A percentile compares a stretch with the other conserved stretches of the same genome.
These are phyloP conservation scores for Meteorus colon DNA, from an alignment of 2,888 invertebrate genomes.

Conservation along the genomic window DNA sequence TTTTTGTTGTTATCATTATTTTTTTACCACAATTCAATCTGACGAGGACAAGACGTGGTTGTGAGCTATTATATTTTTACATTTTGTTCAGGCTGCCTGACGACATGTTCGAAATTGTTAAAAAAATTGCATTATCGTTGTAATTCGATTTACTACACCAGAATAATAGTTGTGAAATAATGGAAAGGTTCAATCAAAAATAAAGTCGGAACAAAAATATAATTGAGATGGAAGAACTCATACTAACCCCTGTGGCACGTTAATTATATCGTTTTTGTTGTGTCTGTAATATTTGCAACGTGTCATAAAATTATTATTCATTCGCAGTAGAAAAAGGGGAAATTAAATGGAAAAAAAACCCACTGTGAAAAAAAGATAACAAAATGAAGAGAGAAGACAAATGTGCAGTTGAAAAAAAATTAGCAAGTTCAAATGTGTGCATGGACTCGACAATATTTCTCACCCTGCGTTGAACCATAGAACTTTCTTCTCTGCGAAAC, in stretches of 20 bases:
- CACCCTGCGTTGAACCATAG: conserved; percentile 16
- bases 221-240: too few species aligned
- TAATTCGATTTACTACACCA: conserved; percentile 50
- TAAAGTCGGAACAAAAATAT: too few species aligned
- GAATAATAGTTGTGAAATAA: conserved; percentile 45
- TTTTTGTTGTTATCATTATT: conserved; percentile 24
- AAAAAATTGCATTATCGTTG: conserved; percentile 52
- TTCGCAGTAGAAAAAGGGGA: background rate
- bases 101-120: conserved; percentile 51
- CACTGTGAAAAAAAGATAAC: background rate
- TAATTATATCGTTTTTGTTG: background rate
- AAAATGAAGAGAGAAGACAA: conserved; percentile 19
- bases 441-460: conserved; percentile 37
- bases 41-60: conserved; percentile 44
- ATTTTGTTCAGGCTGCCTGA: conserved; percentile 35
- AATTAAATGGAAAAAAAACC: background rate
- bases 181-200: conserved; percentile 30
- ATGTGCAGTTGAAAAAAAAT: conserved; percentile 35
- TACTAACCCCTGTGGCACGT: too few species aligned
- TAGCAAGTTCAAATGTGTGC: conserved; percentile 38
- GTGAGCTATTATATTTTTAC: conserved; percentile 52
- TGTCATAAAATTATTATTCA: conserved; percentile 13
- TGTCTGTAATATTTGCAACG: background rate
- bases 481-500: conserved; percentile 38
- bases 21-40: conserved; percentile 26